A percentile compares a stretch with the other conserved stretches of the same genome.
Conservation (phyloP, 2,888 invertebrate species). For the Rhagonycha lutea region DNA sequence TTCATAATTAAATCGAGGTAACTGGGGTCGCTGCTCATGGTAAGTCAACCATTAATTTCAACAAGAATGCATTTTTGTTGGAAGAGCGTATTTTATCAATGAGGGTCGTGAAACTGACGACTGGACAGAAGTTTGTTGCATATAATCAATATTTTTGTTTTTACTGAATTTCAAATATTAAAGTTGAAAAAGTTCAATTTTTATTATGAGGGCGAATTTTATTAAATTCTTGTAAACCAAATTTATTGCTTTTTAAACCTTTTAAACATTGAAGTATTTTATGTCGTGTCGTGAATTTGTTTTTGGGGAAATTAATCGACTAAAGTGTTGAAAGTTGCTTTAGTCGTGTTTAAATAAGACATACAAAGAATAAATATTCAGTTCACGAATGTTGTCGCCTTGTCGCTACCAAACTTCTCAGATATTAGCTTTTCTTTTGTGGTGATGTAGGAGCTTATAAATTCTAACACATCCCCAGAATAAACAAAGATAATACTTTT, state of each 20-base stretch:
- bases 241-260: not conserved
- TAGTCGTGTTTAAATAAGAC: slow-evolving; percentile 36
- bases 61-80: not conserved
- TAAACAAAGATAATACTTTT: not conserved
- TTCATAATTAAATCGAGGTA: not conserved
- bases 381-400: slow-evolving; percentile 41
- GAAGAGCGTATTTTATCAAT: not conserved
- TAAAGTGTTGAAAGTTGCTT: not conserved
- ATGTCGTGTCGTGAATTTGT: not conserved
- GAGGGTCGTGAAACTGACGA: not conserved
- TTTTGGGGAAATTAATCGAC: not conserved
- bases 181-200: not conserved
- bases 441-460: slow-evolving; percentile 40
- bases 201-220: not conserved
- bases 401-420: slow-evolving; percentile 33
- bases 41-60: not conserved
- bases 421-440: slow-evolving; percentile 39
- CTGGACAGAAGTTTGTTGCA: not conserved
- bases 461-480: slow-evolving; percentile 34
- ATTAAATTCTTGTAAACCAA: not conserved
- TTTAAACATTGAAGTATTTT: not conserved
- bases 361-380: slow-evolving; percentile 39
- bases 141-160: not conserved
- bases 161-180: not conserved
- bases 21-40: not conserved